Evolutionary conservation across 2,797 vertebrate genomes (phyloP), one percentile per base, ranked within the genome.

Genomic region (Anas bernieri): DNA sequence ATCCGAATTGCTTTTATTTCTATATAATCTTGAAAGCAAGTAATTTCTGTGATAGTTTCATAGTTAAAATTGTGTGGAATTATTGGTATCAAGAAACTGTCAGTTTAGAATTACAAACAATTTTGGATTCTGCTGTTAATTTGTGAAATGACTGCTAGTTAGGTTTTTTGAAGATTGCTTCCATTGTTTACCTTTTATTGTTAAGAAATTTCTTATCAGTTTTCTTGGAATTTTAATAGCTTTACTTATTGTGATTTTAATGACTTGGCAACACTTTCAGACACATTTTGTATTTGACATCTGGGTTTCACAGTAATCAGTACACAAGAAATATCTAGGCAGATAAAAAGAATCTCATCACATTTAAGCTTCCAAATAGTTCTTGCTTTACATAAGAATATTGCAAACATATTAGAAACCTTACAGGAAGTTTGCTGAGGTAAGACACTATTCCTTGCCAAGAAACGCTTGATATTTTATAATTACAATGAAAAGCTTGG

Each of bases 341-440:
- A 92, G 67, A 93, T 83, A 17, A 88, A 88, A 66, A 79, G 63
- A 67, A 55, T 63, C 55, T 70, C 81, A 74, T 86, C 85, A 41
- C 70, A 31, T 74, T 77, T 67, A 56, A 67, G 52, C 35, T 72
- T 86, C 59, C 43, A 17, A 21, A 14, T 26, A 48, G 52, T 25
- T 25, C 46, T 88, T 43, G 35, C 48, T 90, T 83, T 67, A n/a
- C 56, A 81, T 82, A 77, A 93, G 83, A 35, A 84, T 63, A 43
- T 4, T 87, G 16, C 28, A 90, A 90, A 73, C 48, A n/a, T 21
- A 35, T 11, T 77, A 74, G 74, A 54, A 92, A 54, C 59, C n/a
- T 86, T 56, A 45, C 35, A 88, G 83, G n/a, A 58, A 69, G 39
- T 73, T 86, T 95, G 55, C 87, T 70, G 91, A 74, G 73, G 43